Evolutionary conservation across 2,888 invertebrate species (phyloP).

Genomic region (Leucania comma): DNA sequence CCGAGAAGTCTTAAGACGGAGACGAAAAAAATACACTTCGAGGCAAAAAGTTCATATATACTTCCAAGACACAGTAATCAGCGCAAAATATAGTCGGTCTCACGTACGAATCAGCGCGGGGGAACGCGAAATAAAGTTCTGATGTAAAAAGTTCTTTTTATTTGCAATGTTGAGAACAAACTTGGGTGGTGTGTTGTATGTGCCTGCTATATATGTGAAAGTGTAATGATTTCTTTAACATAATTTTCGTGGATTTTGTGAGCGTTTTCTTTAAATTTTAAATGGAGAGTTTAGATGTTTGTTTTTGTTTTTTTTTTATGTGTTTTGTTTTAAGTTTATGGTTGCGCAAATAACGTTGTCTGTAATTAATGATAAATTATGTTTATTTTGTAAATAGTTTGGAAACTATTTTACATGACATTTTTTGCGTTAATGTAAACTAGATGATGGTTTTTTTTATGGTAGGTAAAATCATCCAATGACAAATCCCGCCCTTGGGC

Average conservation of each 20-base stretch:
- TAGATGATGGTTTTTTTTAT: too few species aligned
- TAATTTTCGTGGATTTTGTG: slow-evolving; percentile 57
- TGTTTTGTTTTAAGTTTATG: slow-evolving; percentile 20
- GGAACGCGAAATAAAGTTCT: slow-evolving; percentile 87
- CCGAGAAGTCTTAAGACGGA: slow-evolving; percentile 40
- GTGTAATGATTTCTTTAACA: slow-evolving; percentile 66
- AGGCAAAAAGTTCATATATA: slow-evolving; percentile 63
- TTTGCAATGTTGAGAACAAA: slow-evolving; percentile 81
- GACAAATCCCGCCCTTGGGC: too few species aligned
- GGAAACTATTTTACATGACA: too few species aligned
- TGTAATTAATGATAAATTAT: background rate
- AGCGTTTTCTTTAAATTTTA: slow-evolving; percentile 55
- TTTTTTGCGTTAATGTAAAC: too few species aligned
- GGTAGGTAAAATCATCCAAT: too few species aligned
- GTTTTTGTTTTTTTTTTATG: slow-evolving; percentile 26
- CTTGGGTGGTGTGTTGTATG: slow-evolving; percentile 66
- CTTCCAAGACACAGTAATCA: slow-evolving; percentile 83
- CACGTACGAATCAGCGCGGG: slow-evolving; percentile 87
- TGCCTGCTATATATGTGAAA: slow-evolving; percentile 63
- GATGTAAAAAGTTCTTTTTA: slow-evolving; percentile 91
- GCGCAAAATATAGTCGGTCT: slow-evolving; percentile 83
- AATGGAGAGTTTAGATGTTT: slow-evolving; percentile 34
- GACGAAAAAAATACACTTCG: slow-evolving; percentile 46
- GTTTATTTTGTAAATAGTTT: background rate
- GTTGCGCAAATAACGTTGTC: background rate